Percentiles rank a stretch among this genome's conserved stretches.
Conservation (phyloP, 2,113 vertebrate species). For the Onychorhynchus coronatus region DNA sequence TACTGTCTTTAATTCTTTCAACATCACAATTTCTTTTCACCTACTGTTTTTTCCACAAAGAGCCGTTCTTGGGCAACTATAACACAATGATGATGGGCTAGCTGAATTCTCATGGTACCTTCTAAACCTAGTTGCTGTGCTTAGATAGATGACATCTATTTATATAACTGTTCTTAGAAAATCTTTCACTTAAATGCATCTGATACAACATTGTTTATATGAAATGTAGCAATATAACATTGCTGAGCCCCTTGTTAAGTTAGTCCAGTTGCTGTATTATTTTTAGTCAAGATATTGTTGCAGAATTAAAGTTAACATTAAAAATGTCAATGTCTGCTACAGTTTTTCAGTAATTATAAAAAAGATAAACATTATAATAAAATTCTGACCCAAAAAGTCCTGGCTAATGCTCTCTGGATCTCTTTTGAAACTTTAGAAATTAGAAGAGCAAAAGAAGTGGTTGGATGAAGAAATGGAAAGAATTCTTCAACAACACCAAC, state of each 20-base stretch:
- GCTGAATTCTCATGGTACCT: not conserved
- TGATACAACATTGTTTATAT: not conserved
- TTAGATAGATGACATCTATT: not conserved
- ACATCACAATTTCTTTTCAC: not conserved
- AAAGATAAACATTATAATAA: not conserved
- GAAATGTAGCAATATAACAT: not conserved
- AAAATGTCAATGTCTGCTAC: not conserved
- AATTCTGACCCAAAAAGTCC: not conserved
- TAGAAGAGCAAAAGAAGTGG: conserved; percentile 79
- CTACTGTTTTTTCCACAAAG: not conserved
- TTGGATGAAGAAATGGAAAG: conserved; percentile 87
- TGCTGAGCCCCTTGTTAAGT: not conserved
- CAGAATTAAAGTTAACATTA: not conserved
- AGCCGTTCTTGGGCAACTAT: not conserved
- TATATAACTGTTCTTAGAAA: not conserved
- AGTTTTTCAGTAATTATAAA: not conserved
- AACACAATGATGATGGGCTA: not conserved
- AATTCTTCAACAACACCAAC: conserved; percentile 80
- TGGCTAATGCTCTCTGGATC: not conserved
- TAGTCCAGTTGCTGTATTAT: not conserved
- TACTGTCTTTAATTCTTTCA: not conserved
- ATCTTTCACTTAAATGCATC: not conserved
- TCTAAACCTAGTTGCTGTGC: not conserved
- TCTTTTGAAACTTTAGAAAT: conserved; percentile 46
- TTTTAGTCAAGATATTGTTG: not conserved